Evolutionary conservation across 2,113 vertebrate genomes (phyloP), one percentile per base, ranked within the genome.

Genomic region (Coryphaenoides rupestris): DNA sequence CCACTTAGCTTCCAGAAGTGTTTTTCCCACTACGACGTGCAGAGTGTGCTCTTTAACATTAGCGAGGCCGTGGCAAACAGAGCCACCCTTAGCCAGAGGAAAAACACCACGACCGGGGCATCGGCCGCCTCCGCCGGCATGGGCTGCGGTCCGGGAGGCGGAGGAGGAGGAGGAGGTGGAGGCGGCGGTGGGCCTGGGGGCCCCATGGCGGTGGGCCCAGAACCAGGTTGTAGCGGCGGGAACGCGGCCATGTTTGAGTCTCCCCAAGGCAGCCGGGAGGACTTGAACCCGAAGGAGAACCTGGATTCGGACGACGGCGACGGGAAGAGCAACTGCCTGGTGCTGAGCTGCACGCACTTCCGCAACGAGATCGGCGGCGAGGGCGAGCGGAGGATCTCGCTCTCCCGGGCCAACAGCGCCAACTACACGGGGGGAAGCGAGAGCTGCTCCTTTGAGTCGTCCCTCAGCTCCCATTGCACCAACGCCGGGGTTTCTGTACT

Each of bases 21-120:
- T 80, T 99, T 99, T 63, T 92, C 96, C 19, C 96, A 99, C 82
- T 99, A 99, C 1, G 96, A 99, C 26, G 96, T 98, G 61, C 96
- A 99, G 90, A 99, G 96, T 17, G 80, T 98, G 63, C 90, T 98
- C 80, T 99, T 99, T 81, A 98, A 97, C 73, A 94, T 98, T 77
- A 95, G 95, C 0, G 95, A 99, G 76, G 96, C 95, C 0, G 93
- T 96, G 84, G 94, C 92, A 19, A 95, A 89, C 21, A 84, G 93
- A 72, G 89, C 91, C 59, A 94, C 81, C 56, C 87, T 96, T 68
- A 91, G 92, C 21, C 94, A 94, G 83, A 92, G 95, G 68, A 98
- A 98, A 81, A 99, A 99, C 79, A 96, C 91, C 60, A 98, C 96
- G 33, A 99, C 96, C 0, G 96, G 96, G 28, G 96, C 96, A 59